Evolutionary conservation across 1,140 invertebrate species (phyloP), one percentile per base, ranked within the genome.

Genomic region (Neodiprion pinetum): DNA sequence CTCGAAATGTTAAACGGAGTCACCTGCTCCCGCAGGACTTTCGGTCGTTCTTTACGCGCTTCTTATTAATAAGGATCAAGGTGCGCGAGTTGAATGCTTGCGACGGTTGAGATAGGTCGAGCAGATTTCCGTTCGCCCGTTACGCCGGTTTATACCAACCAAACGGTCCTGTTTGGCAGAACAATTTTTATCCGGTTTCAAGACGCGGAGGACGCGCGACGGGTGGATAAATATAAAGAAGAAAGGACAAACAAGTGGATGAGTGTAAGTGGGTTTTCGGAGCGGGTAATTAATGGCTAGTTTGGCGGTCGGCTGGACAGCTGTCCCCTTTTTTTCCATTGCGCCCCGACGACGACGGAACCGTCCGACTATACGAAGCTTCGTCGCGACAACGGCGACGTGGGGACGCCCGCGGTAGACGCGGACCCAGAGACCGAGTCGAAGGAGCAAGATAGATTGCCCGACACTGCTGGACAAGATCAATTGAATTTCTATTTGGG

Each of bases 401-500:
- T 78, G 78, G 70, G 12, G 74, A 77, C 75, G 68, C 73, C 76
- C 75, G 76, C 76, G 78, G 77, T 83, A 85, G 83, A 85, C 82
- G 81, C 81, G 80, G 84, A 76, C 85, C 53, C 53, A 61, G 53
- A 61, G 11, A 12, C 53, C n/a, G 53, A 17, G 53, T 61, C 83
- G 84, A 85, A 86, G 87, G 85, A 88, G 78, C 84, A 88, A 89
- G 88, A 90, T 88, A 84, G 83, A 90, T 90, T 83, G 85, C 81
- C 84, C 82, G 80, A 85, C 86, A 85, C 82, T 83, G 81, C 85
- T 84, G 82, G 86, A 89, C 87, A 88, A 89, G 87, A 89, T 89
- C 89, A 89, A 90, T 90, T 89, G 87, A 89, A 89, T 89, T 89
- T 87, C 87, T 88, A 85, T 85, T 86, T 85, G 80, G 81, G 80